These are phyloP conservation scores for Battus philenor DNA, from an alignment of 1,140 invertebrate genomes.

Conservation along the genomic window DNA sequence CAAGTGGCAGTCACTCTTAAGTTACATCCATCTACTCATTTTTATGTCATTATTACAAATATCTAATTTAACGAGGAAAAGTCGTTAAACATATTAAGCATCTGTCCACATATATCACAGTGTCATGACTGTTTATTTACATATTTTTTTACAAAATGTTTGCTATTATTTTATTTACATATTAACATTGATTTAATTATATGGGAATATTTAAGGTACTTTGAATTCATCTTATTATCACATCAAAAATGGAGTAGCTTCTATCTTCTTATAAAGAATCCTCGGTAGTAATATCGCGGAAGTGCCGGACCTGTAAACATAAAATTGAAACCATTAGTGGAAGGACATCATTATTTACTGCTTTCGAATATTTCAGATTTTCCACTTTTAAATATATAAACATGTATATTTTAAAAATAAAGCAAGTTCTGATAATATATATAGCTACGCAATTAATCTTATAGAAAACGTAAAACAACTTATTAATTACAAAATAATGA, in stretches of 20 bases:
- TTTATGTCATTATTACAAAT: slow-evolving; percentile 3
- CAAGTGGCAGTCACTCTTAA: slow-evolving; percentile 18
- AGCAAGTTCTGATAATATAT: too few relatives aligned
- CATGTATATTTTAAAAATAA: too few relatives aligned
- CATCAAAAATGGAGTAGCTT: slow-evolving; percentile 3
- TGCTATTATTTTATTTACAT: slow-evolving; percentile 9
- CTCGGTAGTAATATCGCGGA: slow-evolving; percentile 51
- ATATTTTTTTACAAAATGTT: slow-evolving; percentile 25
- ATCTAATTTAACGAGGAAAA: slow-evolving; percentile 5
- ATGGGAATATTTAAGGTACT: slow-evolving; percentile 1
- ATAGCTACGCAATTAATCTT: too few relatives aligned
- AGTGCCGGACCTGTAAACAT: slow-evolving; percentile 42
- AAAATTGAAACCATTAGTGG: slow-evolving; percentile 10
- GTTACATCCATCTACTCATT: slow-evolving; percentile 15
- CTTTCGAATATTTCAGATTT: too few relatives aligned
- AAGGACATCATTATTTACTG: too few relatives aligned
- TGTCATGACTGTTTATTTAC: slow-evolving; percentile 29
- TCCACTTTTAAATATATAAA: too few relatives aligned
- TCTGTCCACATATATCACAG: slow-evolving; percentile 28
- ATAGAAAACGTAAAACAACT: too few relatives aligned
- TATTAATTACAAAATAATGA: too few relatives aligned
- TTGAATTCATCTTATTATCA: slow-evolving; percentile 4
- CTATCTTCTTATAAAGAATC: slow-evolving; percentile 53
- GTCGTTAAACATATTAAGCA: slow-evolving; percentile 12
- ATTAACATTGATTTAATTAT: slow-evolving; percentile 1